Percentiles rank a stretch among this genome's conserved stretches.
phyloP scores from a whole-genome alignment of 2,888 invertebrate species.

The Seira musarum region DNA sequence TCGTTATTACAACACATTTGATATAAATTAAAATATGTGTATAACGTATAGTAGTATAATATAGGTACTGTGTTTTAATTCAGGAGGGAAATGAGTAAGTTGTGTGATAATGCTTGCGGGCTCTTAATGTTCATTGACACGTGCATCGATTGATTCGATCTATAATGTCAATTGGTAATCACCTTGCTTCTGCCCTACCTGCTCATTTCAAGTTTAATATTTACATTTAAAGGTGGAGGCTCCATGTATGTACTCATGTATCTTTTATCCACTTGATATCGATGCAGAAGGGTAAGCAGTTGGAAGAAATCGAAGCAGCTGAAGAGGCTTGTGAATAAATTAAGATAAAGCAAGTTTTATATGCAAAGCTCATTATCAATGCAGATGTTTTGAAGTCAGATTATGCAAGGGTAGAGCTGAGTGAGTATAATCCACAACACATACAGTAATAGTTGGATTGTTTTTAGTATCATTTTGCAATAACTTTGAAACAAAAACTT shows the following conservation, averaged over 20 bases:
- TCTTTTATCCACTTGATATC: not conserved
- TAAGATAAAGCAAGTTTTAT: not conserved
- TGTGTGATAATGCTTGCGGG: not conserved
- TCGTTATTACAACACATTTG: not conserved
- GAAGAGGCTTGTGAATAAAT: not conserved
- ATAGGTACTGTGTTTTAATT: not conserved
- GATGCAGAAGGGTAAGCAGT: not conserved
- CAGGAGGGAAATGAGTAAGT: not conserved
- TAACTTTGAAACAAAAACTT: too few species aligned
- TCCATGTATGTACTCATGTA: too few species aligned
- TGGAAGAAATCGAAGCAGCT: not conserved
- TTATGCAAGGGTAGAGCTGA: too few species aligned
- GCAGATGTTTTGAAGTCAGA: too few species aligned
- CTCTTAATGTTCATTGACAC: not conserved
- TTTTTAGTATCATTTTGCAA: too few species aligned
- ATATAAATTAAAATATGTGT: not conserved
- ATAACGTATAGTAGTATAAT: not conserved
- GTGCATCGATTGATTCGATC: constrained; percentile 7
- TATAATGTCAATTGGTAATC: not conserved
- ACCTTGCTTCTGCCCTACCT: not conserved
- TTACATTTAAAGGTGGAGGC: not conserved
- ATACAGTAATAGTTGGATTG: too few species aligned
- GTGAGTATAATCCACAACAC: too few species aligned
- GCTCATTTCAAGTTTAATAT: not conserved
- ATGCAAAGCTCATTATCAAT: not conserved